Conservation (phyloP, 2,797 vertebrate genomes). For the Sebastes baramenuke region DNA sequence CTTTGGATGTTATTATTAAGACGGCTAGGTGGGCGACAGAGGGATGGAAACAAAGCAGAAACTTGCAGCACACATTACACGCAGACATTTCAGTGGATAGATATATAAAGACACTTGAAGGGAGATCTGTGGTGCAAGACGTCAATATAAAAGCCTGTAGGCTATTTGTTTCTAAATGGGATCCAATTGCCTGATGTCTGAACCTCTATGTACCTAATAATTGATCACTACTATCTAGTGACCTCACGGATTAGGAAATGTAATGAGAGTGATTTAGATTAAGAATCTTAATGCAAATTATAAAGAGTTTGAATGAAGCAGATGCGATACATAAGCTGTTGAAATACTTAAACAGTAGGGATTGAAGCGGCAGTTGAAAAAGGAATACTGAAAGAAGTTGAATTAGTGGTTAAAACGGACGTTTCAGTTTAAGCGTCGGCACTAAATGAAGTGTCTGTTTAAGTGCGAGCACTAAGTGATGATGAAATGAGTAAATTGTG, state of each 20-base stretch:
- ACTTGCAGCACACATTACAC: neutral
- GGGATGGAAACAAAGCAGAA: neutral
- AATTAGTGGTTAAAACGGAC: neutral
- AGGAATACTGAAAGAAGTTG: no score
- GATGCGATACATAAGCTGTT: neutral
- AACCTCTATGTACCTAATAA: neutral
- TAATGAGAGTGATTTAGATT: neutral
- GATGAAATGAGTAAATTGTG: no score
- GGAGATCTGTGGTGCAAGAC: neutral
- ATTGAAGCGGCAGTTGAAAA: neutral
- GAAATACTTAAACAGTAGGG: neutral
- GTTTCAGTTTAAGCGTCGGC: neutral
- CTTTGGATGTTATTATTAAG: neutral
- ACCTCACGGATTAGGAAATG: neutral
- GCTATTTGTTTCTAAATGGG: neutral
- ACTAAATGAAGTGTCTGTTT: neutral
- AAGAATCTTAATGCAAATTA: neutral
- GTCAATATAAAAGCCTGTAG: neutral
- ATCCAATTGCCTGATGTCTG: neutral
- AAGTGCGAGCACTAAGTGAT: neutral
- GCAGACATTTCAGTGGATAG: neutral
- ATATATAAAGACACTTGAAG: neutral
- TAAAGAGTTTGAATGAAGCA: neutral
- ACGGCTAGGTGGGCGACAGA: neutral
- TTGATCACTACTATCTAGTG: neutral